Evolutionary conservation across 2,113 vertebrate genomes (phyloP), one percentile per base, ranked within the genome.

Genomic region (Phoenicopterus ruber): DNA sequence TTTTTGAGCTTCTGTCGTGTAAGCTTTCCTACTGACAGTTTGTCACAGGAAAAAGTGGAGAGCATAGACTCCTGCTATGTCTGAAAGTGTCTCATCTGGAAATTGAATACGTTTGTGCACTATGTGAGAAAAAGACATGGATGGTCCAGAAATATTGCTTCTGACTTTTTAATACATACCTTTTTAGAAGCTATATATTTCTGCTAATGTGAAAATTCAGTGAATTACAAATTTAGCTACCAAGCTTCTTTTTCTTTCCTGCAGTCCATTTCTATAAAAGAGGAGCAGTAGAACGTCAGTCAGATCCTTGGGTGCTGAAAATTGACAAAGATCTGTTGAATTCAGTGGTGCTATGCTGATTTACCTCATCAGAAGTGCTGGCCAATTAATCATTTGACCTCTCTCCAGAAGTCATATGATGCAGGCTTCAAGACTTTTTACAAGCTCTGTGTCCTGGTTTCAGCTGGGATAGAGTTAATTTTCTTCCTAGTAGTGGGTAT

Each of bases 1-100:
- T 95, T 96, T 96, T 71, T 94, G 89, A 96, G 88, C 47, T 94
- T 76, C 58, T 90, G 50, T 92, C 28, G 1, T 88, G 77, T 94
- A 96, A 78, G 49, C 11, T 91, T 90, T 89, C 50, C 40, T 55
- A 61, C 47, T 93, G 85, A 94, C 72, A 67, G 59, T 96, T 93
- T 96, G 72, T 78, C 65, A 82, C 58, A 57, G 36, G 47, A 66
- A 88, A 90, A 90, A 73, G 62, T 44, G 40, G 59, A 88, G 17
- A 93, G 32, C 36, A 49, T 15, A 86, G n/a, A 58, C 50, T 94
- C 28, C 31, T 3, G 5, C 36, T 88, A 11, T 38, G 22, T 81
- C 72, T 92, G 63, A 66, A 95, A 62, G 24, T 63, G 55, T 92
- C 72, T 91, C 50, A 84, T 87, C 62, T 86, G 47, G 55, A 94